Base-by-base conservation (phyloP, 2,797 vertebrate genomes). In the Liparis tanakae region DNA sequence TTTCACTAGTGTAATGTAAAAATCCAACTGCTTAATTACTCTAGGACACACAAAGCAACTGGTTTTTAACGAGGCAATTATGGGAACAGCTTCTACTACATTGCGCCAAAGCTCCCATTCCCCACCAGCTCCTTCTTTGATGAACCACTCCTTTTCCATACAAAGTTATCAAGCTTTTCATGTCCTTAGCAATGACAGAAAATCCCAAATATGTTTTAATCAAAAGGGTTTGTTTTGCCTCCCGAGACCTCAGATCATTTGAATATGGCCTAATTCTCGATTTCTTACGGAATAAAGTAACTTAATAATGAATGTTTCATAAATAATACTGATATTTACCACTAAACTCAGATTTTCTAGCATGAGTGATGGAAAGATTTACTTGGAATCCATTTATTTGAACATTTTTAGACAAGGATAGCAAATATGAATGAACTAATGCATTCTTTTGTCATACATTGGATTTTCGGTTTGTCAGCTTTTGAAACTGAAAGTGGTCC, bases 1-100 rank as follows among this genome's bases (percentile, higher is more conserved):
- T 96, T 95, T 95, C 94, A 95, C 94, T 94, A 94, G 94, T 95
- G 94, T 96, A 95, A 95, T 95, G 93, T 95, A 95, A 95, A 95
- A 95, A 92, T 95, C 93, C 92, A 94, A 95, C 94, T 95, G 94
- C 94, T 96, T 96, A 96, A 96, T 96, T 96, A 95, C 94, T 95
- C 92, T 75, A 95, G 94, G 92, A 94, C 94, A 94, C 94, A 95
- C 94, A 94, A 94, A 93, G 94, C 94, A 95, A 94, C 93, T 93
- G 93, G 91, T 94, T 94, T 95, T 94, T 94, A 95, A 95, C 93
- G 80, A 95, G 94, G 94, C 94, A 94, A 95, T 94, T 95, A 95
- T 89, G 86, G 86, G 87, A 90, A 87, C 89, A 87, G 90, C 87
- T 91, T 90, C 85, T 80, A 87, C 87, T 85, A 89, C 89, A 85